Conservation (phyloP, 2,888 invertebrate species). For the Orgyia antiqua region DNA sequence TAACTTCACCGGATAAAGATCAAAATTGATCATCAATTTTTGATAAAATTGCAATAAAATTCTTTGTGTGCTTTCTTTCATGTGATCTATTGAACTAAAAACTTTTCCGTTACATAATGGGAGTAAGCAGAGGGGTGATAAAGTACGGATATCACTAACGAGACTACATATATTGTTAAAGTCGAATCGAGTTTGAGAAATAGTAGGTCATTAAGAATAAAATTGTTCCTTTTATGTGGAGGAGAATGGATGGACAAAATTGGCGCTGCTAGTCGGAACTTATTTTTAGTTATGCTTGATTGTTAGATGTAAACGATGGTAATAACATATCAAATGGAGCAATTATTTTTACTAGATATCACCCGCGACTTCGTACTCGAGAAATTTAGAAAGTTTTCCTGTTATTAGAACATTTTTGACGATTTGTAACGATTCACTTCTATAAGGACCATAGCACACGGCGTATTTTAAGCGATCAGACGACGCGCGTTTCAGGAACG, state of each 20-base stretch:
- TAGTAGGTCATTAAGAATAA: constrained; percentile 9
- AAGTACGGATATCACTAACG: constrained; percentile 30
- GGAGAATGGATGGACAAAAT: constrained; percentile 3
- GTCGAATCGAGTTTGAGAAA: constrained; percentile 12
- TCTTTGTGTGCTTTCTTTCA: constrained; percentile 32
- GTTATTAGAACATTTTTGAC: no score
- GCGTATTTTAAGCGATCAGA: no score
- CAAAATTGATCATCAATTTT: not conserved
- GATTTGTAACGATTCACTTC: no score
- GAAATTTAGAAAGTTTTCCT: no score
- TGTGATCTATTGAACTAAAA: constrained; percentile 41
- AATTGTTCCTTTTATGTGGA: constrained; percentile 7
- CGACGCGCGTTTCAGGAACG: no score
- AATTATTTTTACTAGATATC: no score
- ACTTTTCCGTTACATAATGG: constrained; percentile 34
- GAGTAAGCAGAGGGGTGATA: constrained; percentile 26
- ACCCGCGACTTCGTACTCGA: no score
- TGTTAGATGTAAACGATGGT: no score
- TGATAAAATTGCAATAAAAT: constrained; percentile 25
- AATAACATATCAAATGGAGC: no score
- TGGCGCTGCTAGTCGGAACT: not conserved
- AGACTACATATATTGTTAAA: constrained; percentile 28
- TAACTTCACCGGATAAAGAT: not conserved
- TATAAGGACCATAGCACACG: no score
- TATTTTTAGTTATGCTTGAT: no score